Conservation (phyloP, 1,140 invertebrate species). For the Aphaenogaster rudis region DNA sequence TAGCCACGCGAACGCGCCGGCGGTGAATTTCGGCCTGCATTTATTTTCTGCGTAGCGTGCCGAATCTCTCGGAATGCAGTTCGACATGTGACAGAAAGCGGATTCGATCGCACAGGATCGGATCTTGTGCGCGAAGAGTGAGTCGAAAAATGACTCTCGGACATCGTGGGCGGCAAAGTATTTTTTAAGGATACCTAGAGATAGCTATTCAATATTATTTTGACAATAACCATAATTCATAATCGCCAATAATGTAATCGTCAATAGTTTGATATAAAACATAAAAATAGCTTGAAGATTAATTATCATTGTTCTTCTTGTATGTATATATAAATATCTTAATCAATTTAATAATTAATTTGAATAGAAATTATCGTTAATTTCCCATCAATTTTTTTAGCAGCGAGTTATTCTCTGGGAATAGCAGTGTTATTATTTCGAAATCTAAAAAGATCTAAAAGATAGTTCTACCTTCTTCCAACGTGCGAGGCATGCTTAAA, state of each 20-base stretch:
- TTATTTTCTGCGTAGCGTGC: slow-evolving; percentile 1
- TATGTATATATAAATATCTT: not conserved
- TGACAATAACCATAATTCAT: not conserved
- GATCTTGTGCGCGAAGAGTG: not conserved
- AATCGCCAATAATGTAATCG: not conserved
- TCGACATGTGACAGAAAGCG: slow-evolving; percentile 23
- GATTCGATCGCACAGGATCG: slow-evolving; percentile 14
- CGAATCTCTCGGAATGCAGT: slow-evolving; percentile 49
- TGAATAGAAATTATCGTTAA: not conserved
- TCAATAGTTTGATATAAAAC: not conserved
- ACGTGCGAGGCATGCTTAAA: slow-evolving; percentile 17
- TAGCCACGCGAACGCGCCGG: not conserved
- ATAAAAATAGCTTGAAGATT: not conserved
- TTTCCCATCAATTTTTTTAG: not conserved
- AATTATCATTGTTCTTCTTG: not conserved
- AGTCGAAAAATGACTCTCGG: not conserved
- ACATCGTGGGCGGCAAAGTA: not conserved
- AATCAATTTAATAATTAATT: not conserved
- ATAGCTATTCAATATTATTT: not conserved
- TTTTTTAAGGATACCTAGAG: not conserved
- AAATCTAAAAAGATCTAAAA: not conserved
- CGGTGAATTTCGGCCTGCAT: slow-evolving; percentile 9
- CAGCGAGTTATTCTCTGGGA: not conserved
- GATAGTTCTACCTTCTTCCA: not conserved
- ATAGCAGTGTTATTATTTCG: not conserved